Evolutionary conservation across 2,113 vertebrate species (phyloP).

Genomic region (Megaptera novaeangliae): DNA sequence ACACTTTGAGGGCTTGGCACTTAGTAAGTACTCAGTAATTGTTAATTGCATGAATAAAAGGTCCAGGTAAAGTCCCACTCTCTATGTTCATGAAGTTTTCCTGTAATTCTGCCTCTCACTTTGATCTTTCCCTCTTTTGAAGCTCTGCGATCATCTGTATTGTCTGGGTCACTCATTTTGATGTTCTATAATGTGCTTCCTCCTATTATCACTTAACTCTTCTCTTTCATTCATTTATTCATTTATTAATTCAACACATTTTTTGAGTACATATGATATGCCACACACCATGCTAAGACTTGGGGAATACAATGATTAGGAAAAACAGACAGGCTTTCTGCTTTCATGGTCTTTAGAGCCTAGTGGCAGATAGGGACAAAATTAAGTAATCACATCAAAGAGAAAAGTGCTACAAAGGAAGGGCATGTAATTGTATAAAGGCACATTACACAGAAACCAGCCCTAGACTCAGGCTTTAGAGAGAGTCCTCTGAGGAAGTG

Average conservation of each 20-base stretch:
- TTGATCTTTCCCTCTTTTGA: background rate
- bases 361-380: background rate
- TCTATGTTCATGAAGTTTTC: background rate
- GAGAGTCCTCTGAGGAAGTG: background rate
- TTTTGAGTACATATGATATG: background rate
- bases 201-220: background rate
- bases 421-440: background rate
- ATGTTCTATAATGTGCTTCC: background rate
- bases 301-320: background rate
- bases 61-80: background rate
- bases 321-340: background rate
- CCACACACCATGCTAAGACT: background rate
- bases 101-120: background rate
- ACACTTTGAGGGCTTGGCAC: background rate
- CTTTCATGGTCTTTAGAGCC: background rate
- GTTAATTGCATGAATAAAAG: background rate
- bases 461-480: background rate
- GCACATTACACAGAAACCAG: background rate
- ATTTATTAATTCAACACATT: background rate
- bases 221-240: background rate
- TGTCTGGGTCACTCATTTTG: background rate
- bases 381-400: background rate
- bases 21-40: background rate
- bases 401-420: background rate
- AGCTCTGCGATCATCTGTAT: background rate